phyloP scores from a whole-genome alignment of 2,888 invertebrate species.

The Drosophila infuscata region DNA sequence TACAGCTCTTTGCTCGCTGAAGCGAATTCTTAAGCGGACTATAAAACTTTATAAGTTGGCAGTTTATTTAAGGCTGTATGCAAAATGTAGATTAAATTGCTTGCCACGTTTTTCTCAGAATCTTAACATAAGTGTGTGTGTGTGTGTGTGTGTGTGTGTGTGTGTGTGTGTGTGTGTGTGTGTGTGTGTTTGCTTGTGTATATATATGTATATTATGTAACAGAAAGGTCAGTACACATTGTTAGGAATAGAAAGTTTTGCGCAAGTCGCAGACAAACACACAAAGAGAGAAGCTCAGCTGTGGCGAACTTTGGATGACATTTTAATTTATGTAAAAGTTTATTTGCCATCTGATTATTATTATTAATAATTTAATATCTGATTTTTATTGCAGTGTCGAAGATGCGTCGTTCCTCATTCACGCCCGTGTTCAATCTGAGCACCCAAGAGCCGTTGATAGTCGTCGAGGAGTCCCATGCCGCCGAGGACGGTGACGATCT shows the following conservation, averaged over 20 bases:
- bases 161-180: background rate
- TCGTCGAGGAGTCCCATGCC: conserved; percentile 91
- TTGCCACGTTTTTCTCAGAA: background rate
- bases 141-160: background rate
- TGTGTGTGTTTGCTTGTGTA: background rate
- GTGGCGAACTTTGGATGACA: conserved; percentile 41
- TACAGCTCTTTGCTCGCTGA: background rate
- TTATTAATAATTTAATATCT: background rate
- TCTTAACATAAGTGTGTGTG: background rate
- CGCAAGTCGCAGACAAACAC: background rate
- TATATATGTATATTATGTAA: background rate
- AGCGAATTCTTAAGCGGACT: background rate
- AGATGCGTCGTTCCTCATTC: conserved; percentile 90
- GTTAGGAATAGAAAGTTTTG: background rate
- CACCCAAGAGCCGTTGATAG: conserved; percentile 91
- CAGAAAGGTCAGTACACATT: background rate
- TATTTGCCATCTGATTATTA: conserved; percentile 19
- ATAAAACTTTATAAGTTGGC: background rate
- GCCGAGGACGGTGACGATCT: conserved; percentile 89
- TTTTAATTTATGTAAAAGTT: conserved; percentile 42
- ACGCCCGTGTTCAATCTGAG: conserved; percentile 87
- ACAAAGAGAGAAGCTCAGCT: conserved; percentile 49
- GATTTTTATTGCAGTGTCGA: conserved; percentile 24
- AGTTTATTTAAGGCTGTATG: background rate
- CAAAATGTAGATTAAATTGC: background rate